These are phyloP conservation scores for Gryllus longicercus DNA, from an alignment of 2,888 invertebrate genomes.

Conservation along the genomic window DNA sequence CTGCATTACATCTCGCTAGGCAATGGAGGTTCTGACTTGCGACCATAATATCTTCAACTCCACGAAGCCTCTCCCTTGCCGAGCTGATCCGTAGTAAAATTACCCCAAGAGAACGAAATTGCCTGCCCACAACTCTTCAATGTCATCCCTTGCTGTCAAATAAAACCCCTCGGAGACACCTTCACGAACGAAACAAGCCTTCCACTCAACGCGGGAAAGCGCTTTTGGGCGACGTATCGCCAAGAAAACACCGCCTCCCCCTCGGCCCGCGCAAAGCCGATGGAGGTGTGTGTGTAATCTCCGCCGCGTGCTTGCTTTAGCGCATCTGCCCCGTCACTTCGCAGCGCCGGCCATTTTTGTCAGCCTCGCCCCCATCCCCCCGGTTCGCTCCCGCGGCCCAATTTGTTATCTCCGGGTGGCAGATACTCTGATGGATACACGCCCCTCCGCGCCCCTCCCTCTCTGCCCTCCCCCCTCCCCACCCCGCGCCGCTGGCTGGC, in stretches of 20 bases:
- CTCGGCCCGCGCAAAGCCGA: neutral
- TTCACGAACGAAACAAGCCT: no score
- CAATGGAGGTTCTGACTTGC: no score
- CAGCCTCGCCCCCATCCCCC: neutral
- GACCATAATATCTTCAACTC: no score
- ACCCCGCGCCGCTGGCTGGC: neutral
- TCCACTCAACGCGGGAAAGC: no score
- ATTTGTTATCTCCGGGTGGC: conserved; percentile 10
- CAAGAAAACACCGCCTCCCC: neutral
- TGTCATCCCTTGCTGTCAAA: no score
- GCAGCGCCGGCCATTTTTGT: neutral
- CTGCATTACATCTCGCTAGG: no score
- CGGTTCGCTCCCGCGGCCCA: neutral
- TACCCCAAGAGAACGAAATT: no score
- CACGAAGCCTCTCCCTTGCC: no score
- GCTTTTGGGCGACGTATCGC: no score
- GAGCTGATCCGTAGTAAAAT: no score
- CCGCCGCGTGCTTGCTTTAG: neutral
- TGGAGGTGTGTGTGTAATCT: neutral
- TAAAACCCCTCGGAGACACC: no score
- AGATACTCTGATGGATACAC: conserved; percentile 9
- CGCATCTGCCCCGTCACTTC: neutral
- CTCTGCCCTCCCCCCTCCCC: neutral
- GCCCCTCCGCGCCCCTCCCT: neutral
- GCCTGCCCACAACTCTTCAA: no score